Percentiles rank a stretch among this genome's conserved stretches.
Conservation (phyloP, 2,113 vertebrate species). For the Smithornis capensis region DNA sequence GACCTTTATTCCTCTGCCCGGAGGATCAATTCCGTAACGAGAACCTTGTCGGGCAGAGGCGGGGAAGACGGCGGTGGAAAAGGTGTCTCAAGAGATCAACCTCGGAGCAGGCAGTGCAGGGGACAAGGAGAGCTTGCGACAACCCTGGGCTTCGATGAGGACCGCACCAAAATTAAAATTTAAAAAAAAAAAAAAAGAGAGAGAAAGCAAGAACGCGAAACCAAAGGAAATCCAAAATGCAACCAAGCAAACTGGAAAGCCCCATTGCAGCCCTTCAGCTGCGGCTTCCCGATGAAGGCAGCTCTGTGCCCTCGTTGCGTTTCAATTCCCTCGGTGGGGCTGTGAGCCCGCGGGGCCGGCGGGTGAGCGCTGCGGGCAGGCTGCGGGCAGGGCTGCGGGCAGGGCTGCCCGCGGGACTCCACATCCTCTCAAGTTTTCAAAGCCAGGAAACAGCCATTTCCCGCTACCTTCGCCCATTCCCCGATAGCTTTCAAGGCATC, state of each 20-base stretch:
- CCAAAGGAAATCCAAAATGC: background rate
- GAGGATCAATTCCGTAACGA: background rate
- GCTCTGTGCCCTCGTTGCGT: background rate
- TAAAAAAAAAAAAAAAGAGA: too few species aligned
- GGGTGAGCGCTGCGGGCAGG: background rate
- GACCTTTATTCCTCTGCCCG: background rate
- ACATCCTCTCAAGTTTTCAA: background rate
- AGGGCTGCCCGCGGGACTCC: background rate
- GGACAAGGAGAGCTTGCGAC: background rate
- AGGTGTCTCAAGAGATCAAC: background rate
- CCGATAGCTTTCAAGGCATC: background rate
- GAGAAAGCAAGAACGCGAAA: background rate
- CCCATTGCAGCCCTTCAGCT: background rate
- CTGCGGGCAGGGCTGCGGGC: background rate
- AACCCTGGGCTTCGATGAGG: background rate
- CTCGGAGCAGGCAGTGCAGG: background rate
- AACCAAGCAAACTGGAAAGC: background rate
- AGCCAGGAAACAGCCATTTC: conserved; percentile 23
- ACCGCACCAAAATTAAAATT: background rate
- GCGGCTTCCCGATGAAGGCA: background rate
- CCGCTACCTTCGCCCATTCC: conserved; percentile 14
- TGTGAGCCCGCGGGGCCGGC: background rate
- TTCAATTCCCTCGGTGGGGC: background rate
- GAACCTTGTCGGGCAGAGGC: background rate
- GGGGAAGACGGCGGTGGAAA: background rate